Conservation (phyloP, 2,888 invertebrate genomes). For the Cactoblastis cactorum region DNA sequence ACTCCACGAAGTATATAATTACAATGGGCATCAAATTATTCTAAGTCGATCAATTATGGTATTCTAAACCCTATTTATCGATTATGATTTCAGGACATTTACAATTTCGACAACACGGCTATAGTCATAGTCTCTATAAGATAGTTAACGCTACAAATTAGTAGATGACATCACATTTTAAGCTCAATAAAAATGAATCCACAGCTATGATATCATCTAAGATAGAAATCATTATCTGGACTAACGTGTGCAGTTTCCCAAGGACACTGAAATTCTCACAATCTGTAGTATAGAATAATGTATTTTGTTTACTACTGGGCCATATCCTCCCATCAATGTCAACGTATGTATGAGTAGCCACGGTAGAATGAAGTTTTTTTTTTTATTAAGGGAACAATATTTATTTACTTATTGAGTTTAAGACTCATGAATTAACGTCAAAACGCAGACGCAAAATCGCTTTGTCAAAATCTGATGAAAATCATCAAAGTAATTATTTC, state of each 20-base stretch:
- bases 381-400: neutral
- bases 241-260: neutral
- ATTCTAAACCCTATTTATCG: no score
- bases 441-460: no score
- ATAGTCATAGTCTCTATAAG: neutral
- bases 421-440: no score
- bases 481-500: no score
- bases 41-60: no score
- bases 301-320: neutral
- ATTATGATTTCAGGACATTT: no score
- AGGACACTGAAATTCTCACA: neutral
- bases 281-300: neutral
- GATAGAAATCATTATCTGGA: slow-evolving; percentile 22
- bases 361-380: neutral
- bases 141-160: slow-evolving; percentile 20
- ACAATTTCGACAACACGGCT: no score
- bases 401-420: no score
- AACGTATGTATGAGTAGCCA: neutral
- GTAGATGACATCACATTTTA: slow-evolving; percentile 29
- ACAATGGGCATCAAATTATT: no score
- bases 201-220: slow-evolving; percentile 34
- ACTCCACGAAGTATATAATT: no score
- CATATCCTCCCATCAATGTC: neutral
- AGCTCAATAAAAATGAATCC: slow-evolving; percentile 28
- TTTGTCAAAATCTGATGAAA: no score